Percentiles rank a stretch among this genome's conserved stretches.
Evolutionary conservation across 2,797 vertebrate genomes (phyloP).

Genomic region (Peromyscus melanophrys): DNA sequence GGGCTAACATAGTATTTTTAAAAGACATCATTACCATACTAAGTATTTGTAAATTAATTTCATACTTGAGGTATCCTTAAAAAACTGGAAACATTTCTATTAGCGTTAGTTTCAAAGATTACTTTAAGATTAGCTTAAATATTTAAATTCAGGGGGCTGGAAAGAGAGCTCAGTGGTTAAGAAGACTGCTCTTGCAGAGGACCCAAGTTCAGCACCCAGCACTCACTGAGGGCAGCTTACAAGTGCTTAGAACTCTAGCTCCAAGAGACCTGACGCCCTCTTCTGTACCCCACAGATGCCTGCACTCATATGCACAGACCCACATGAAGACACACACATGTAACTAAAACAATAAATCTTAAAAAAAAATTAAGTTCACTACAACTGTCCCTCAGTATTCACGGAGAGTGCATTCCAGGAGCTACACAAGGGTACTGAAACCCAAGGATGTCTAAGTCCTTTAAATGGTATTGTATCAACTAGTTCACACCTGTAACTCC

Average conservation of each 20-base stretch:
- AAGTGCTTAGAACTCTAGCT: not conserved
- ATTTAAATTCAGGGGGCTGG: not conserved
- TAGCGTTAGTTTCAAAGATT: conserved; percentile 18
- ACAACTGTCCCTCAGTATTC: not conserved
- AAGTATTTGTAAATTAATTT: conserved; percentile 27
- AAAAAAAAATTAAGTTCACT: not conserved
- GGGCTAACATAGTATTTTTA: not conserved
- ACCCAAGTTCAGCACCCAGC: not conserved
- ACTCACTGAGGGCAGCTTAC: not conserved
- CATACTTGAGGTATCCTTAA: conserved; percentile 41
- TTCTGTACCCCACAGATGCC: not conserved
- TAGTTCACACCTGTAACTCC: not conserved
- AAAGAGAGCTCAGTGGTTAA: not conserved
- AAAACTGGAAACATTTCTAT: not conserved
- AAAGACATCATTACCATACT: not conserved
- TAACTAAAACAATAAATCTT: not conserved
- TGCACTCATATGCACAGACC: not conserved
- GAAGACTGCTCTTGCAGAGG: not conserved
- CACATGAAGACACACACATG: not conserved
- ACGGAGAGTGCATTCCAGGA: not conserved
- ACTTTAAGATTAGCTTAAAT: conserved; percentile 47
- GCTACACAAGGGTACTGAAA: not conserved
- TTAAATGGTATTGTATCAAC: not conserved
- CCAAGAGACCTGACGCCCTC: not conserved
- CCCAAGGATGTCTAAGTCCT: not conserved